phyloP scores from a whole-genome alignment of 1,140 invertebrate species.

The Drosophila leontia region DNA sequence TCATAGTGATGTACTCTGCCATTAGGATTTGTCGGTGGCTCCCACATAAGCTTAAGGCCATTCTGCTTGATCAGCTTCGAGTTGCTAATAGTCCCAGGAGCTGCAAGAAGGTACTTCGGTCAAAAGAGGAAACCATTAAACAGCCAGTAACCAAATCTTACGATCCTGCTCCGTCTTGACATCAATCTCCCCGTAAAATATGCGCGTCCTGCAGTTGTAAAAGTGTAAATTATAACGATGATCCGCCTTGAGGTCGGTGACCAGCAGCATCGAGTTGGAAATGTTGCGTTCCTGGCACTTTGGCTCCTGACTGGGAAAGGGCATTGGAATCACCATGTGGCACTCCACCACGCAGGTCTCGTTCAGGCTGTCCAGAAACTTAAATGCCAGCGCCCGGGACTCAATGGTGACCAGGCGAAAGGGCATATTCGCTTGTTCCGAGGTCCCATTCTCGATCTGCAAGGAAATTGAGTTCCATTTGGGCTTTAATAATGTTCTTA shows the following conservation, averaged over 20 bases:
- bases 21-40: conserved; percentile 76
- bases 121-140: too few species aligned
- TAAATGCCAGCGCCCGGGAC: conserved; percentile 71
- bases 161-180: conserved; percentile 77
- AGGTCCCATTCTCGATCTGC: conserved; percentile 79
- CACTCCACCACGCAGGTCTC: conserved; percentile 77
- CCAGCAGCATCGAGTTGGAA: conserved; percentile 67
- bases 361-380: conserved; percentile 77
- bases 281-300: conserved; percentile 71
- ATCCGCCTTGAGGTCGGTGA: conserved; percentile 64
- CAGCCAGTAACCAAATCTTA: conserved; percentile 31
- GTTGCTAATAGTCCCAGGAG: conserved; percentile 78
- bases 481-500: conserved; percentile 2
- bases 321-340: conserved; percentile 62
- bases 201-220: conserved; percentile 71
- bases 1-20: conserved; percentile 78
- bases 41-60: conserved; percentile 76
- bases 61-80: conserved; percentile 63
- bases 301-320: conserved; percentile 59
- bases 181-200: conserved; percentile 79
- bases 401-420: conserved; percentile 74
- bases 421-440: conserved; percentile 72
- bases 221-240: conserved; percentile 72
- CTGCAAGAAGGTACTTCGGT: conserved; percentile 10
- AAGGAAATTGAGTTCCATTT: background rate